These are phyloP conservation scores for Onychostoma macrolepis DNA, from an alignment of 2,113 vertebrate genomes.

Conservation along the genomic window DNA sequence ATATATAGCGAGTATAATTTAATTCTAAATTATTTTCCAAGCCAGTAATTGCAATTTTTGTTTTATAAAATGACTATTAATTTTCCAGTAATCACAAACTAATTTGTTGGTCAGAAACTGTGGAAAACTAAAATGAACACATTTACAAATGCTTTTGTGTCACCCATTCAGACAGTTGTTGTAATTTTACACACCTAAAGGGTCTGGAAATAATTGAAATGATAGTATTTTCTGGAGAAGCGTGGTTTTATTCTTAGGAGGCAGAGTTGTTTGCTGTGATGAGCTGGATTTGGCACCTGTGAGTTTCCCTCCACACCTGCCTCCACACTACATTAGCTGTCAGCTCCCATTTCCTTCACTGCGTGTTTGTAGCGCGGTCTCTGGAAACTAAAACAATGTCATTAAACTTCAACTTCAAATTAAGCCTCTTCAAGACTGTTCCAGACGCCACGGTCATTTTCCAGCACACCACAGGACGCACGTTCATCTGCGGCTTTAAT, in stretches of 20 bases:
- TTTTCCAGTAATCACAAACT: background rate
- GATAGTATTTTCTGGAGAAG: background rate
- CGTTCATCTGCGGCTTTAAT: background rate
- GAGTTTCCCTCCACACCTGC: background rate
- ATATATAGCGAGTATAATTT: too few relatives aligned
- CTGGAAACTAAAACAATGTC: constrained; percentile 4
- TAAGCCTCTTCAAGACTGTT: background rate
- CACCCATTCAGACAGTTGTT: background rate
- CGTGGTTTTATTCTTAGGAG: background rate
- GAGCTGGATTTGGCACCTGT: constrained; percentile 20
- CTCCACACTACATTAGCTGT: constrained; percentile 4
- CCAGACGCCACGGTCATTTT: background rate
- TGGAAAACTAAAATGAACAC: background rate
- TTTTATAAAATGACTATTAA: background rate
- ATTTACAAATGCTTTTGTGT: background rate
- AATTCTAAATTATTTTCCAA: too few relatives aligned
- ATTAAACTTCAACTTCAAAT: constrained; percentile 25
- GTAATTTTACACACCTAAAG: background rate
- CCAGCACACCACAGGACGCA: background rate
- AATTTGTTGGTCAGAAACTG: background rate
- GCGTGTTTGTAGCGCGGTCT: background rate
- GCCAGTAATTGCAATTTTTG: background rate
- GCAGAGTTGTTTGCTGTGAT: background rate
- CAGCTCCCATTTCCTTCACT: background rate
- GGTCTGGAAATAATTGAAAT: background rate